These are phyloP conservation scores for Alloplasta piceator DNA, from an alignment of 2,888 invertebrate species.

Conservation along the genomic window DNA sequence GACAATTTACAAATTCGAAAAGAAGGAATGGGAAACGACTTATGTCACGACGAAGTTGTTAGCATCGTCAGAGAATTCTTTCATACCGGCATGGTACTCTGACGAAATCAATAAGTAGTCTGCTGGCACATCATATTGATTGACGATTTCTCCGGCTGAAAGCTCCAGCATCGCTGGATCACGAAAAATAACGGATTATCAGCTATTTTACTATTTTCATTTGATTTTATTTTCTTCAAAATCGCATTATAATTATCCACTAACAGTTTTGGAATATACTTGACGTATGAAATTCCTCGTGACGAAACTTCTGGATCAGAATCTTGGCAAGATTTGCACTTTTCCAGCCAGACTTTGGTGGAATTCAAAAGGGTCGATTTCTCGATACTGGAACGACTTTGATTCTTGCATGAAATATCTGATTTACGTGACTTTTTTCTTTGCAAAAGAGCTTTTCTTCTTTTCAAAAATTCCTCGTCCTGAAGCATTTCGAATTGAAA, in stretches of 20 bases:
- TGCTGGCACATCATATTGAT: too few relatives aligned
- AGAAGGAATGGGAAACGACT: too few relatives aligned
- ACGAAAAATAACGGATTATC: background rate
- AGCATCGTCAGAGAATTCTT: too few relatives aligned
- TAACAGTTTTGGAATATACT: constrained; percentile 78
- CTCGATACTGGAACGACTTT: constrained; percentile 15
- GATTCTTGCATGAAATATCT: constrained; percentile 1
- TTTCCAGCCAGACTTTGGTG: constrained; percentile 78
- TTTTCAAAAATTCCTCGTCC: constrained; percentile 75
- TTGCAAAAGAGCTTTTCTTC: constrained; percentile 68
- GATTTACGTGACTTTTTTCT: constrained; percentile 44
- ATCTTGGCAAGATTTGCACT: constrained; percentile 66
- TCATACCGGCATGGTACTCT: too few relatives aligned
- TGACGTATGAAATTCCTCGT: constrained; percentile 73
- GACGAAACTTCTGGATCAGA: constrained; percentile 24
- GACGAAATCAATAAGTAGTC: too few relatives aligned
- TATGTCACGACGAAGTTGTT: too few relatives aligned
- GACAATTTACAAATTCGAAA: too few relatives aligned
- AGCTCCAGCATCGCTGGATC: too few relatives aligned
- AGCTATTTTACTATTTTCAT: constrained; percentile 8
- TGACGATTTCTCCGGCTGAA: too few relatives aligned
- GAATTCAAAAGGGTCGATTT: constrained; percentile 75
- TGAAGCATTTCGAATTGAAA: constrained; percentile 70
- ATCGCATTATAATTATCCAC: constrained; percentile 58
- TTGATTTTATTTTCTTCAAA: constrained; percentile 49